A percentile compares a stretch with the other conserved stretches of the same genome.
Evolutionary conservation across 2,113 vertebrate species (phyloP).

Genomic region (Eptesicus fuscus): DNA sequence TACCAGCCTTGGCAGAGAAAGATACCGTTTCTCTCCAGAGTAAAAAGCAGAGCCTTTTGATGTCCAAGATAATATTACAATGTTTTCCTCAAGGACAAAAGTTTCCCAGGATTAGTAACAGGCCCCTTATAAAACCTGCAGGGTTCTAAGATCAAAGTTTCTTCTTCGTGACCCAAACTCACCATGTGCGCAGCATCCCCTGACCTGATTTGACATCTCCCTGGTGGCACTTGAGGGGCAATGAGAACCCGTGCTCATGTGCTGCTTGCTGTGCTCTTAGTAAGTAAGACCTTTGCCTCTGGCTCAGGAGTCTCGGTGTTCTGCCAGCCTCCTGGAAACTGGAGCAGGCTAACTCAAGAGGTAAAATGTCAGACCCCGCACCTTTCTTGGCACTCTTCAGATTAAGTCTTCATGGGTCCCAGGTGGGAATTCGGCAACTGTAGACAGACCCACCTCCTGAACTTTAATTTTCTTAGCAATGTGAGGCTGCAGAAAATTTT

Average conservation of each 20-base stretch:
- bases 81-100: neutral
- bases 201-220: neutral
- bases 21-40: neutral
- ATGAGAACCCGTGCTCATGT: neutral
- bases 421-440: neutral
- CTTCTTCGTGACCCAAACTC: neutral
- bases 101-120: neutral
- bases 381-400: neutral
- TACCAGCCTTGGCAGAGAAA: neutral
- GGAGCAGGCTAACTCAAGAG: neutral
- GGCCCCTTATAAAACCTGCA: neutral
- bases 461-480: neutral
- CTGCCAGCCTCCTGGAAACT: neutral
- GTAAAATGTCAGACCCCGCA: neutral
- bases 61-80: neutral
- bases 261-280: neutral
- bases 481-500: neutral
- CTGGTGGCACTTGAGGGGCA: neutral
- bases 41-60: neutral
- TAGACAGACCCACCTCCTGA: neutral
- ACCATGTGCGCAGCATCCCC: neutral
- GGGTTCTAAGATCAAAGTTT: neutral
- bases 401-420: neutral
- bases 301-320: neutral
- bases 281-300: neutral